Base-by-base conservation (phyloP, 30 jellyfish, hydroid and myxozoan genomes). In the Mastigias papua region DNA sequence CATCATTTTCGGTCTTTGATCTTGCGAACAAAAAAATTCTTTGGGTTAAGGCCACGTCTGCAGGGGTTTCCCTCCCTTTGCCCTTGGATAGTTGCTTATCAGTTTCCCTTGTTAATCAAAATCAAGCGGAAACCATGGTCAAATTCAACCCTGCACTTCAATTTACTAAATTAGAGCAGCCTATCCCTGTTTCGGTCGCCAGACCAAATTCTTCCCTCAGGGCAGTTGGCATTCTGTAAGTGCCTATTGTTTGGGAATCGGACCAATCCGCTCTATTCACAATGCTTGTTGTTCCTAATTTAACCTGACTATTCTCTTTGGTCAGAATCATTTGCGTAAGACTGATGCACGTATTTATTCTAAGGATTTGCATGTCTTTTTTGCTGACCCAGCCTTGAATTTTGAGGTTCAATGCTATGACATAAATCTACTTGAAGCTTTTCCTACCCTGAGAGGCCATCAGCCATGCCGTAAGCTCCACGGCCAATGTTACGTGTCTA, bases 31-130 rank as follows among this genome's bases (percentile, higher is more conserved):
- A 62, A 29, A 67, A 81, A 75, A 51, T 81, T 66, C 49, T 81
- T 72, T 81, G 91, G 91, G 71, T 85, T 20, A 81, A 81, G 69
- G 69, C 66, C 72, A 35, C 62, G 25, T 81, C 91, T 10, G 91
- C 84, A 28, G 91, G 85, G 57, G 84, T 69, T 48, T 67, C 84
- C 85, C 79, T 79, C 66, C 90, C 90, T 50, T 37, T 79, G 70
- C 91, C 91, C 72, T 50, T 81, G 27, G 91, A 82, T 58, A 82
- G 78, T 20, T 82, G 92, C 79, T 82, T 78, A 32, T 82, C 92
- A 0, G 86, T 71, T 29, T 82, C 85, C 1, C 61, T 68, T 16
- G 86, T 82, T 27, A 82, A 78, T 49, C 71, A 82, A 82, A 68
- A 82, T 0, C 92, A 82, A 17, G 92, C 86, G 31, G 86, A 71